Percentiles rank a stretch among this genome's conserved stretches.
These are phyloP conservation scores for Tringa solitaria DNA, from an alignment of 2,113 vertebrate genomes.

Conservation along the genomic window DNA sequence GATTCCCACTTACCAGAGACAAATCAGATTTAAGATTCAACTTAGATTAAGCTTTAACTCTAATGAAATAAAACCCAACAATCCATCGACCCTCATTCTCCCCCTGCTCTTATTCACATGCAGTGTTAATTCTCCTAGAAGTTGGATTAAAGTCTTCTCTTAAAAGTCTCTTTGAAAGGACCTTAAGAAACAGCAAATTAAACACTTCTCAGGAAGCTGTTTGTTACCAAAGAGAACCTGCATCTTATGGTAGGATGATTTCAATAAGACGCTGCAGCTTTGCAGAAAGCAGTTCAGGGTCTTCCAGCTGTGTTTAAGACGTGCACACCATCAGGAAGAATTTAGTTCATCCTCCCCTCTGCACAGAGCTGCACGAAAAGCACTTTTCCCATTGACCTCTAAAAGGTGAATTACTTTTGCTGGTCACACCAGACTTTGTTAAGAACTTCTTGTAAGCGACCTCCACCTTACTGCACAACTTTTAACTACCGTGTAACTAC, in stretches of 20 bases:
- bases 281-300: not conserved
- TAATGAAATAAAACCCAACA: not conserved
- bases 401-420: not conserved
- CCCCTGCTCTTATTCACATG: not conserved
- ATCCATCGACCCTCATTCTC: not conserved
- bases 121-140: slow-evolving; percentile 16
- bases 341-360: not conserved
- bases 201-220: not conserved
- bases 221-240: not conserved
- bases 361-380: not conserved
- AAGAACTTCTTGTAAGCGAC: not conserved
- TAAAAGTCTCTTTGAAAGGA: slow-evolving; percentile 13
- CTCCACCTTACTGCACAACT: not conserved
- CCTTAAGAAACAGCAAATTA: not conserved
- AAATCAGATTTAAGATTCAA: not conserved
- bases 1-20: not conserved
- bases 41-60: not conserved
- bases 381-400: not conserved
- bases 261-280: not conserved
- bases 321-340: not conserved
- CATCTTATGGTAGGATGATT: not conserved
- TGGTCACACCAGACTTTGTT: not conserved
- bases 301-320: not conserved
- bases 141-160: slow-evolving; percentile 30
- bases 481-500: not conserved